Conservation (phyloP, 2,888 invertebrate genomes). For the Parnassius apollo region DNA sequence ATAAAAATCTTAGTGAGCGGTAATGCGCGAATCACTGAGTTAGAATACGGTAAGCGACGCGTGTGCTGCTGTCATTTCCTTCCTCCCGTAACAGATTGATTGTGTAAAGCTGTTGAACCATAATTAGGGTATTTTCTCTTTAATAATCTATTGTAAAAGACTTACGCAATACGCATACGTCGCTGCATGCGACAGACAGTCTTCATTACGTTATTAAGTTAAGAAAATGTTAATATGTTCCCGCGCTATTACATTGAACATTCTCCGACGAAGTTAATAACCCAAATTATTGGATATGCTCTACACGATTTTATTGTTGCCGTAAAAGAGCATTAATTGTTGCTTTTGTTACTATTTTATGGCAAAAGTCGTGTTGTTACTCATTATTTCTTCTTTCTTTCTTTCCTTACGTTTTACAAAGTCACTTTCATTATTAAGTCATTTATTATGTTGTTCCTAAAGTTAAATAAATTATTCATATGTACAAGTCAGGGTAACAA, state of each 20-base stretch:
- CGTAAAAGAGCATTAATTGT: background rate
- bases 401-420: no score
- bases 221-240: constrained; percentile 15
- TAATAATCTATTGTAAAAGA: constrained; percentile 3
- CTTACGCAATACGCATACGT: constrained; percentile 7
- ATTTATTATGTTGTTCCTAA: no score
- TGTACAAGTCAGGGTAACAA: no score
- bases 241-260: constrained; percentile 2
- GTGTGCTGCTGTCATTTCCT: background rate
- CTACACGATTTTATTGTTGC: constrained; percentile 2
- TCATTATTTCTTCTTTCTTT: no score
- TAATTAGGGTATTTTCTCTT: constrained; percentile 40
- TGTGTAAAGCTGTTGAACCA: constrained; percentile 37
- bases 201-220: constrained; percentile 17
- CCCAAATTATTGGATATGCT: background rate
- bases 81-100: constrained; percentile 6
- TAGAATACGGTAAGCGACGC: background rate
- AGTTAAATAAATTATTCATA: no score
- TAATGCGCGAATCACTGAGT: background rate
- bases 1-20: constrained; percentile 2
- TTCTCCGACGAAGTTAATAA: background rate
- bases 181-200: constrained; percentile 9
- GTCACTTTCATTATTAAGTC: no score
- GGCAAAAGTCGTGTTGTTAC: no score
- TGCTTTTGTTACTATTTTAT: background rate